Evolutionary conservation across 2,888 invertebrate genomes (phyloP).

Genomic region (Nasonia oneida): DNA sequence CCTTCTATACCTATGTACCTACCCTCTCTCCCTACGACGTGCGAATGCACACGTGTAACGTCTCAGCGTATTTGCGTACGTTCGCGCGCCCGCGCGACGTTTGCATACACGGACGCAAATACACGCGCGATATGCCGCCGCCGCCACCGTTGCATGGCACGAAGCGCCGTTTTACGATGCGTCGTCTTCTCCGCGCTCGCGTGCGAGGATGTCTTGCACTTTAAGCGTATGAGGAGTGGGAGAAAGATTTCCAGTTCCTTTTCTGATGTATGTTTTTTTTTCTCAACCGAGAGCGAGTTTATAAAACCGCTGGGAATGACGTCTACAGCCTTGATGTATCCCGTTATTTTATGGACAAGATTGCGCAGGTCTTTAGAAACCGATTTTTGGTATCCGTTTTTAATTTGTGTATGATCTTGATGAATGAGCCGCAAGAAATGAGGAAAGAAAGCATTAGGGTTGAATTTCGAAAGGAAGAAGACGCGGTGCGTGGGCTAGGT

Average conservation of each 20-base stretch:
- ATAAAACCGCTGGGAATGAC: too few species aligned
- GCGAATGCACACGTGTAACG: conserved; percentile 7
- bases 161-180: not conserved
- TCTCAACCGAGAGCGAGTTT: too few species aligned
- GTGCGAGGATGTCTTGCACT: not conserved
- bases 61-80: conserved; percentile 23
- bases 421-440: too few species aligned
- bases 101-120: not conserved
- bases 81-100: not conserved
- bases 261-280: not conserved
- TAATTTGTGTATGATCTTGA: too few species aligned
- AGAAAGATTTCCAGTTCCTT: not conserved
- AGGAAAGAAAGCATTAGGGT: not conserved
- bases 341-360: too few species aligned
- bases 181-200: not conserved
- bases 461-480: conserved; percentile 33
- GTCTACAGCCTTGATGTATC: too few species aligned
- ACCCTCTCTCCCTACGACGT: not conserved
- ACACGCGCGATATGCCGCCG: too few species aligned
- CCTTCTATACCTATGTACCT: not conserved
- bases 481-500: not conserved
- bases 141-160: not conserved
- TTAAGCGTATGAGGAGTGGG: not conserved
- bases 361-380: too few species aligned
- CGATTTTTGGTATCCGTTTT: too few species aligned